A percentile compares a stretch with the other conserved stretches of the same genome.
Evolutionary conservation across 2,888 invertebrate genomes (phyloP).

Genomic region (Byasa hedistus): DNA sequence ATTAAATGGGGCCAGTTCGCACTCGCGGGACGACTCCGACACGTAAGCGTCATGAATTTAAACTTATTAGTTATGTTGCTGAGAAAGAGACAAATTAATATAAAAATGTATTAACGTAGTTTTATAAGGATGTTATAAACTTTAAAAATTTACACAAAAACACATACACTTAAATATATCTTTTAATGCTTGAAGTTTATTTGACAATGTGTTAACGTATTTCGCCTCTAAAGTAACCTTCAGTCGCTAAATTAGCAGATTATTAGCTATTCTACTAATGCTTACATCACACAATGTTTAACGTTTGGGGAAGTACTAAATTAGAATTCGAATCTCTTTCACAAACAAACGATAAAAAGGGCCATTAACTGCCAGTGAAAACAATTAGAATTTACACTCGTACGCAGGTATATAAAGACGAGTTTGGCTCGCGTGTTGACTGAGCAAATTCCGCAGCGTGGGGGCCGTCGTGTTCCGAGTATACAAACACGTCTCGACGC

Average conservation of each 20-base stretch:
- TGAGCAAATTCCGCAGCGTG: constrained; percentile 24
- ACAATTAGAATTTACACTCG: constrained; percentile 7
- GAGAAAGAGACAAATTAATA: no score
- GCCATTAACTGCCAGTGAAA: constrained; percentile 14
- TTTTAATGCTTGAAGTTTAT: no score
- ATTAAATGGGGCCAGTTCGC: neutral
- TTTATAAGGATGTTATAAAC: no score
- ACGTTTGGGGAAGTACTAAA: neutral
- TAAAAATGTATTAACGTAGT: no score
- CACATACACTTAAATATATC: no score
- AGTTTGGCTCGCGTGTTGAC: constrained; percentile 14
- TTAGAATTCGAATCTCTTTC: neutral
- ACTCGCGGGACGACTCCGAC: neutral
- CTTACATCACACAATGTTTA: neutral
- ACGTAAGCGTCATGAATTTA: neutral
- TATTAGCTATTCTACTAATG: neutral
- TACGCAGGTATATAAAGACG: constrained; percentile 3
- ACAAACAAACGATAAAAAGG: constrained; percentile 4
- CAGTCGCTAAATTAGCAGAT: no score
- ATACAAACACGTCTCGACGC: constrained; percentile 50
- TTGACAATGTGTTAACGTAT: no score
- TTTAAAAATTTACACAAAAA: no score
- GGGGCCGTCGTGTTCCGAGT: constrained; percentile 36
- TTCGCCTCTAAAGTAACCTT: no score
- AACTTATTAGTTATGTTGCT: neutral